phyloP scores from a whole-genome alignment of 2,797 vertebrate species.

The Erethizon dorsatum region DNA sequence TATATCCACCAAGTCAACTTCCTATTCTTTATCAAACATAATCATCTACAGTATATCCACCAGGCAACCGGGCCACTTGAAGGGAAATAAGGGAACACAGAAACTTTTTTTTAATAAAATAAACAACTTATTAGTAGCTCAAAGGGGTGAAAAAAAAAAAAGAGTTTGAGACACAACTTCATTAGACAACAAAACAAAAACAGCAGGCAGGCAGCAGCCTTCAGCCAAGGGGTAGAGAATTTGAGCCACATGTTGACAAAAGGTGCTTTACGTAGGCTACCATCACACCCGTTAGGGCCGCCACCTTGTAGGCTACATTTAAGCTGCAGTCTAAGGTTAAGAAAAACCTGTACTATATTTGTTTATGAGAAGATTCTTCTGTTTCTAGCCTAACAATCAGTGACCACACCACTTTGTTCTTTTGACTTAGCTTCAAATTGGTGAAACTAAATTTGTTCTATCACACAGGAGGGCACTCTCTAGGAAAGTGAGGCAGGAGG shows the following conservation, averaged over 20 bases:
- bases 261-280: not conserved
- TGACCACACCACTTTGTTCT: constrained; percentile 29
- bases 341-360: not conserved
- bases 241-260: constrained; percentile 71
- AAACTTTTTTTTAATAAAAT: constrained; percentile 68
- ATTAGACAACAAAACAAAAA: constrained; percentile 26
- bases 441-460: constrained; percentile 8
- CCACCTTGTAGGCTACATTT: not conserved
- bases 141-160: not conserved
- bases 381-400: constrained; percentile 20
- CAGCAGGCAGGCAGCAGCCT: not conserved
- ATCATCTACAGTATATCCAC: not conserved
- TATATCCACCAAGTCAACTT: not conserved
- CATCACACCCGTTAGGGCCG: not conserved
- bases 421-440: constrained; percentile 34
- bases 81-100: not conserved
- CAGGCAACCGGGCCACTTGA: not conserved
- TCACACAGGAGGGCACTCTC: not conserved
- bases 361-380: constrained; percentile 57
- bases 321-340: not conserved
- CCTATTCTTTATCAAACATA: not conserved
- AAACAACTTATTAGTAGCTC: not conserved
- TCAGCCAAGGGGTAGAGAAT: constrained; percentile 30
- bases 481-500: not conserved
- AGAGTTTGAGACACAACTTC: constrained; percentile 54